Evolutionary conservation across 1,140 invertebrate species (phyloP), one percentile per base, ranked within the genome.

Genomic region (Nomia melanderi): DNA sequence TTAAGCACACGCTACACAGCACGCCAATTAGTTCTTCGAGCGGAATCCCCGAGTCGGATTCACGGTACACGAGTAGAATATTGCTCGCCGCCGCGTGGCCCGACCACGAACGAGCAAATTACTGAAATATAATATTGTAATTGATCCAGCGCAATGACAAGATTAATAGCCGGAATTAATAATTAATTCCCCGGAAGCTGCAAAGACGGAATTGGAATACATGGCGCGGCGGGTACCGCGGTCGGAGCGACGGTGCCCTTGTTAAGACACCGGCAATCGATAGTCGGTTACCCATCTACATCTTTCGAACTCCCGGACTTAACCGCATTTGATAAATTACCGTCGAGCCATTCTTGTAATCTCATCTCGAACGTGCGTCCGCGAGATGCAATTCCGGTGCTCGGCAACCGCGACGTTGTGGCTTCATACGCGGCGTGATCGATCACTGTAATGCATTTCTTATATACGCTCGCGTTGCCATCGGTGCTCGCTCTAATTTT

Each of bases 321-420:
- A 67, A 54, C 54, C 50, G 20, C 20, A 20, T 41, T 50, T 72
- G 57, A 50, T 63, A 53, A 72, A 63, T 72, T 63, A 53, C 59
- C 4, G 25, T 72, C 59, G 29, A 8, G 41, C 17, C 31, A 14
- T 39, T 14, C 25, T 36, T 33, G 33, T 62, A 63, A 47, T 63
- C 31, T n/a, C 6, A 17, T 36, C 23, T n/a, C 36, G 66, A 17
- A 4, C 1, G 5, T 8, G 47, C n/a, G 8, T 36, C 23, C 33
- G 12, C 27, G 36, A 7, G 54, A 14, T 2, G 57, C 8, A 20
- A 1, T 11, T 25, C n/a, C 0, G 5, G 7, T n/a, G 17, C 41
- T 25, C n/a, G 3, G 33, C n/a, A 25, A 6, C n/a, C 59, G 31
- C n/a, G 31, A 39, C n/a, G n/a, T 23, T 25, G n/a, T 2, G 31